Base-by-base conservation (phyloP, 2,888 invertebrate genomes). In the Eupithecia pulchellata region DNA sequence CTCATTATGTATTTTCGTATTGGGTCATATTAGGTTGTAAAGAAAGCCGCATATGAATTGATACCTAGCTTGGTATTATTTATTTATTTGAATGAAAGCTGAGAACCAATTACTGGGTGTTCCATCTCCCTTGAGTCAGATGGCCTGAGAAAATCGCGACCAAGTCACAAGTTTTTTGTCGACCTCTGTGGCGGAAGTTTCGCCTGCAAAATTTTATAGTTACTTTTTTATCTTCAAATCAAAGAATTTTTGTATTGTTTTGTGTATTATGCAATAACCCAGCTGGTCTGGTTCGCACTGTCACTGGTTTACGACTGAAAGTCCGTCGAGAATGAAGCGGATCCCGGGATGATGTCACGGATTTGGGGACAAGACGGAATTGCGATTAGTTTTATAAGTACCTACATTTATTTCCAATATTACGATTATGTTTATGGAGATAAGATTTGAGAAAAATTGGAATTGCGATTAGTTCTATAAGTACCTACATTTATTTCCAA, bases 331-430 rank as follows among this genome's bases (percentile, higher is more conserved):
- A 58, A 64, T 52, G 17, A 30, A 63, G 57, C 29, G 42, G 25
- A 64, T 64, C 60, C 30, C 25, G 4, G 29, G 20, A 34, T 65
- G 61, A 64, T 34, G 69, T 69, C 64, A 55, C 34, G 69, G 69
- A 58, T 60, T 69, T 69, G 52, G 20, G 60, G 64, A 64, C 34
- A 30, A 30, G 64, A 30, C 11, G 32, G 42, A 36, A 36, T 64
- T 62, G 39, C 14, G 36, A 27, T 68, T 55, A 39, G 58, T 32
- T 36, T 29, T 39, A 61, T 42, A 5, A 17, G 6, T n/a, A 39
- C 8, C 8, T 8, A 30, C 5, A 39, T 39, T 42, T 42, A 42
- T 6, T n/a, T 42, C n/a, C n/a, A 4, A 42, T 6, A n/a, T 42
- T 17, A 42, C n/a, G 1, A 8, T 6, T 42, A 42, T 39, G 6